Conservation (phyloP, 1,140 invertebrate species). For the Ladona fulva region DNA sequence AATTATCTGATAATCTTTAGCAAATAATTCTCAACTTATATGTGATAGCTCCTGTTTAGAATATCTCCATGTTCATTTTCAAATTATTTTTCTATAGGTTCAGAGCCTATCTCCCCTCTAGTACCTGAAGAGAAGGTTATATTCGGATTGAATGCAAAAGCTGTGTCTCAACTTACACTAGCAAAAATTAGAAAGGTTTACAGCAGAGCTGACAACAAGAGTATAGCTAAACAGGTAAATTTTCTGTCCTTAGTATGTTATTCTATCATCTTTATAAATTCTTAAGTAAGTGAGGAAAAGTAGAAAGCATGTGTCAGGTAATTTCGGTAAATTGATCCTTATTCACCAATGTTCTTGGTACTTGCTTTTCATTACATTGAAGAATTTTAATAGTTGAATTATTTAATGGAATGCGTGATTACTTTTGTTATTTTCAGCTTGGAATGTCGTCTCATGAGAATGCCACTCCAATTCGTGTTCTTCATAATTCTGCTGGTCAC, state of each 20-base stretch:
- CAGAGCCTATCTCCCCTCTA: constrained; percentile 58
- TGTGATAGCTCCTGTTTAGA: too few relatives aligned
- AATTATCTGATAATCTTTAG: too few relatives aligned
- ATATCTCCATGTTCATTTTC: not conserved
- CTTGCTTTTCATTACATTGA: too few relatives aligned
- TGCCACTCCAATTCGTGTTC: constrained; percentile 87
- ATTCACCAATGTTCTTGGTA: too few relatives aligned
- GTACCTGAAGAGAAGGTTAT: constrained; percentile 89
- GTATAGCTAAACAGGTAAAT: constrained; percentile 83
- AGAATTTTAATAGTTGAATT: too few relatives aligned
- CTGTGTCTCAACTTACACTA: constrained; percentile 87
- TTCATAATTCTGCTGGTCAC: constrained; percentile 95
- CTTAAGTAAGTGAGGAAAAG: too few relatives aligned
- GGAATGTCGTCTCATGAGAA: constrained; percentile 98
- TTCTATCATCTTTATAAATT: constrained; percentile 22
- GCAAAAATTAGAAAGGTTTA: constrained; percentile 96
- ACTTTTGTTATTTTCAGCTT: constrained; percentile 45
- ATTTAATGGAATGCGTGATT: too few relatives aligned
- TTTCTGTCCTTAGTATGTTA: not conserved
- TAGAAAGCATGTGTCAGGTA: too few relatives aligned
- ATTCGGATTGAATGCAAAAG: constrained; percentile 91
- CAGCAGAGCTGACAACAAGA: constrained; percentile 91
- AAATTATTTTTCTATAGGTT: constrained; percentile 34
- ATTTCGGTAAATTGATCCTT: too few relatives aligned
- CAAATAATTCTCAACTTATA: too few relatives aligned